Conservation (phyloP, 30 jellyfish, hydroid and myxozoan species). For the Hydra vulgaris region DNA sequence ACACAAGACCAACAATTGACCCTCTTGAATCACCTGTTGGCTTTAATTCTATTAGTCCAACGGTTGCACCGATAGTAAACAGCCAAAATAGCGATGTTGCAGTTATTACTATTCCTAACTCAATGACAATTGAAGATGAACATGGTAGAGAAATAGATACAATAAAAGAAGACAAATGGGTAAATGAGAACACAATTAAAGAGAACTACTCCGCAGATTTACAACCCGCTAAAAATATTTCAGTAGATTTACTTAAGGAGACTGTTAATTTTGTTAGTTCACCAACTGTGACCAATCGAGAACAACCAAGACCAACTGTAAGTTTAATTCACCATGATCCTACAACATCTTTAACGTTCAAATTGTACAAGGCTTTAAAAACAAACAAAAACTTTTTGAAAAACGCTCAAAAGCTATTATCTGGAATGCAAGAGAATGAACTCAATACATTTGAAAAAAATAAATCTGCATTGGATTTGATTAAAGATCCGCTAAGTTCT, state of each 20-base stretch:
- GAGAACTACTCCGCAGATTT: neutral
- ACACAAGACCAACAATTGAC: constrained; percentile 16
- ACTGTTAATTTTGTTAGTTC: neutral
- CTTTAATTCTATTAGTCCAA: constrained; percentile 18
- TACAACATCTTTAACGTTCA: constrained; percentile 2
- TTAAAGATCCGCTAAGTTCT: neutral
- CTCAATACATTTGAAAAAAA: neutral
- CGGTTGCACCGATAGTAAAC: constrained; percentile 12
- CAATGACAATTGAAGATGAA: constrained; percentile 73
- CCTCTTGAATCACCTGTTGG: constrained; percentile 39
- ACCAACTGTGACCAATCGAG: too few relatives aligned
- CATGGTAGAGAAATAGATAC: constrained; percentile 56
- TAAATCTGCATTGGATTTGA: neutral
- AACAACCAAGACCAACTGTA: neutral
- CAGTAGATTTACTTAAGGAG: too few relatives aligned
- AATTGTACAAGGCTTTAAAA: constrained; percentile 10
- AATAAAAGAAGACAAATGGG: neutral
- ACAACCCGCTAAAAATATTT: neutral
- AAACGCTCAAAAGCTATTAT: constrained; percentile 5
- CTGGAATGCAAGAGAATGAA: constrained; percentile 1
- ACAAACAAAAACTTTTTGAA: constrained; percentile 3
- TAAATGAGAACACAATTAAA: neutral
- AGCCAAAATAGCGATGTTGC: constrained; percentile 39
- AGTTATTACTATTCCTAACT: constrained; percentile 65
- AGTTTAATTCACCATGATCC: neutral